Evolutionary conservation across 2,888 invertebrate species (phyloP).

Genomic region (Himalopsyche kuldschensis): DNA sequence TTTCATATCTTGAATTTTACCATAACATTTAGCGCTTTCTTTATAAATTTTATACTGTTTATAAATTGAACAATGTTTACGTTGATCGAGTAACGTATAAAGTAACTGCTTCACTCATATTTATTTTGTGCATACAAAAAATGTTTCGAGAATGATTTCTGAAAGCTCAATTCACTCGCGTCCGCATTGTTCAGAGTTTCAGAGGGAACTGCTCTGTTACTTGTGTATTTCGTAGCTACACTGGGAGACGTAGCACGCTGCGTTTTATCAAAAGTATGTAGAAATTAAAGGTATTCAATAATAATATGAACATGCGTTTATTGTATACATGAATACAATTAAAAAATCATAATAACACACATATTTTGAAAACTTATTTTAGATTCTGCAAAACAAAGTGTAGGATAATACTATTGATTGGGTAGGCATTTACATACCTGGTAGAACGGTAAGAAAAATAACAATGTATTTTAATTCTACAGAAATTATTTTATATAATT

Average conservation of each 20-base stretch:
- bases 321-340: neutral
- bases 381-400: no score
- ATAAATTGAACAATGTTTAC: no score
- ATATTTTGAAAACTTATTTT: no score
- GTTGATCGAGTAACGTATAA: no score
- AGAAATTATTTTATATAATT: no score
- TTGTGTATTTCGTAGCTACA: neutral
- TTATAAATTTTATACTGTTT: no score
- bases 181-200: neutral
- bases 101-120: neutral
- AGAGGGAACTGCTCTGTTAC: neutral
- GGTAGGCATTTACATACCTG: no score
- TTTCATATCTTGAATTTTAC: neutral
- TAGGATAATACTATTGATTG: no score
- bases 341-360: no score
- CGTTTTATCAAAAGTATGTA: neutral
- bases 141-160: neutral
- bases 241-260: neutral
- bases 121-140: neutral
- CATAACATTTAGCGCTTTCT: neutral
- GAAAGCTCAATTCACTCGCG: neutral
- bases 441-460: no score
- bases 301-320: neutral
- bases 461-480: no score
- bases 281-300: neutral